Base-by-base conservation (phyloP, 2,113 vertebrate species). In the Phrynocephalus versicolor region DNA sequence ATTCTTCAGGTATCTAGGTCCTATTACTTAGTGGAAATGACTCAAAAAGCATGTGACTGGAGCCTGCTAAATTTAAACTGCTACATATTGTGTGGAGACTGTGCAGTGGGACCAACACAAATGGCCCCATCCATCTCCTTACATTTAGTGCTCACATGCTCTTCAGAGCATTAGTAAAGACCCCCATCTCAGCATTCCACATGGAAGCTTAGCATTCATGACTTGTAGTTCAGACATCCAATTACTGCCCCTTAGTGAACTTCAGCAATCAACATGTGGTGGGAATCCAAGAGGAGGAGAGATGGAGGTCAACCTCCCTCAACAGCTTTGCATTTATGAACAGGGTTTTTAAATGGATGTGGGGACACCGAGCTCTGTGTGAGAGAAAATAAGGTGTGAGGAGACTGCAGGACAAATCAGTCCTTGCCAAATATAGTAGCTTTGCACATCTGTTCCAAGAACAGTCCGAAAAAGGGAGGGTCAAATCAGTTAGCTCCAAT, bases 401-500 rank as follows among this genome's bases (percentile, higher is more conserved):
- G 57, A 65, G 69, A 70, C 27, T 74, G 78, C 84, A 33, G 62
- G 41, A 80, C 69, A 64, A 83, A 81, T 41, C 5, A 81, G 65
- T 82, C 10, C 2, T 12, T 0, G 23, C 81, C 14, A 83, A 65
- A 64, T 88, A 60, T 87, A 65, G 83, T 19, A 51, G 81, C 80
- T 64, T 90, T 71, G 79, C 76, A 67, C 87, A 86, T 88, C 81
- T 88, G 71, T 78, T 89, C 6, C 33, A 76, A 85, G 8, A 74
- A 77, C 41, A 89, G 83, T 88, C 83, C 87, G n/a, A n/a, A n/a
- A 86, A 87, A 83, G 39, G 45, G 67, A 92, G 70, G 87, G 57
- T 37, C 83, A 67, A 85, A 92, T 73, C 67, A 91, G 82, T 85
- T 87, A 9, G 64, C 89, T 80, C 58, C 84, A 90, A n/a, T 77